Conservation (phyloP, 2,113 vertebrate species). For the Aptenodytes patagonicus region DNA sequence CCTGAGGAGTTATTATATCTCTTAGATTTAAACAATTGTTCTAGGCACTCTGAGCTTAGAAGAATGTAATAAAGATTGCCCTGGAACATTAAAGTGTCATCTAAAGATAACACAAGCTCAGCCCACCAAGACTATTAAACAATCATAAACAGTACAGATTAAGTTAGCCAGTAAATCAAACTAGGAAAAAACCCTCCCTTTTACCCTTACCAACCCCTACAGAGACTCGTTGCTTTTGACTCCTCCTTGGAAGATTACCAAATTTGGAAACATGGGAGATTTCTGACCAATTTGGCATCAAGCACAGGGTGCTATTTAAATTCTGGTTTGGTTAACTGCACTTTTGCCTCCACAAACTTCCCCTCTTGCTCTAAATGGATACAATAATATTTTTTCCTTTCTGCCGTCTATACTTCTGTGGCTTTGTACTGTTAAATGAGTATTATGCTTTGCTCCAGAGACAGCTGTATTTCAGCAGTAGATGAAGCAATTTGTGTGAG, state of each 20-base stretch:
- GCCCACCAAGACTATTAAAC: not conserved
- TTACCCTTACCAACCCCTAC: not conserved
- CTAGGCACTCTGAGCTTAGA: not conserved
- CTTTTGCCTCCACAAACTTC: not conserved
- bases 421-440: not conserved
- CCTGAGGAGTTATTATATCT: not conserved
- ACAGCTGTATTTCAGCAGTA: not conserved
- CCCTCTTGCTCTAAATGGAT: not conserved
- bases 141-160: not conserved
- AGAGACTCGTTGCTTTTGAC: conserved; percentile 1
- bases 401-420: not conserved
- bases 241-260: conserved; percentile 5
- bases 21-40: not conserved
- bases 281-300: not conserved
- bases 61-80: not conserved
- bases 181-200: not conserved
- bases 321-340: conserved; percentile 2
- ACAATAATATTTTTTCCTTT: not conserved
- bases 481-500: not conserved
- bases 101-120: not conserved
- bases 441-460: not conserved
- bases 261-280: not conserved
- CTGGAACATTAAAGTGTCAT: conserved; percentile 3
- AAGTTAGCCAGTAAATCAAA: conserved; percentile 14
- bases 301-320: not conserved